These are phyloP conservation scores for Xanthostigma xanthostigma DNA, from an alignment of 2,888 invertebrate species.

Conservation along the genomic window DNA sequence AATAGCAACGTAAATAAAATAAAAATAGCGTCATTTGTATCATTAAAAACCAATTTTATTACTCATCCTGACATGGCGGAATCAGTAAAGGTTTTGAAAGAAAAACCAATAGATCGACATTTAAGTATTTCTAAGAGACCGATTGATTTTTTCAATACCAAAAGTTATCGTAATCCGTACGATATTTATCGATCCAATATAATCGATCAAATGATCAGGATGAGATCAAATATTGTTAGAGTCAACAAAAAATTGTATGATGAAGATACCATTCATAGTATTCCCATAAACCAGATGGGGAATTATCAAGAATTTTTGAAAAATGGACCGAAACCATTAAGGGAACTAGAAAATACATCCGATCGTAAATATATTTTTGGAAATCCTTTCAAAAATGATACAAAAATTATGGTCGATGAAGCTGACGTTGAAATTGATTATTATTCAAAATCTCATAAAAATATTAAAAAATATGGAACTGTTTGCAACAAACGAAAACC, in stretches of 20 bases:
- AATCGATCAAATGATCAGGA: conserved; percentile 82
- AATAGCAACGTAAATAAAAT: too few relatives aligned
- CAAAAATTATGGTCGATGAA: conserved; percentile 71
- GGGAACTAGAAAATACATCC: conserved; percentile 89
- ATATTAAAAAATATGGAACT: neutral
- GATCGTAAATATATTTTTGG: conserved; percentile 98
- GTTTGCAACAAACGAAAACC: conserved; percentile 52
- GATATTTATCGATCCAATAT: conserved; percentile 82
- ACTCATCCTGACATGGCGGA: too few relatives aligned
- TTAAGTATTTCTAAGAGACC: too few relatives aligned
- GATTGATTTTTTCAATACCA: conserved; percentile 25
- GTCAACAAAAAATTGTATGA: conserved; percentile 62
- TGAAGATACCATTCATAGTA: conserved; percentile 85
- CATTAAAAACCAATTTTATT: conserved; percentile 24
- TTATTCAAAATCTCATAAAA: neutral
- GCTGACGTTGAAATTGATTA: conserved; percentile 60
- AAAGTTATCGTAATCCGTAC: conserved; percentile 84
- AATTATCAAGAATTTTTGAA: conserved; percentile 98
- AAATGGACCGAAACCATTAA: conserved; percentile 76
- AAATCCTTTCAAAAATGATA: conserved; percentile 98
- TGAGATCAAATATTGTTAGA: conserved; percentile 87
- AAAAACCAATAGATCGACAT: too few relatives aligned
- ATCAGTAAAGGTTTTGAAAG: too few relatives aligned
- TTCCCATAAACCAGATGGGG: conserved; percentile 97
- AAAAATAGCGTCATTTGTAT: too few relatives aligned